These are phyloP conservation scores for Agrotis puta DNA, from an alignment of 2,888 invertebrate species.

Conservation along the genomic window DNA sequence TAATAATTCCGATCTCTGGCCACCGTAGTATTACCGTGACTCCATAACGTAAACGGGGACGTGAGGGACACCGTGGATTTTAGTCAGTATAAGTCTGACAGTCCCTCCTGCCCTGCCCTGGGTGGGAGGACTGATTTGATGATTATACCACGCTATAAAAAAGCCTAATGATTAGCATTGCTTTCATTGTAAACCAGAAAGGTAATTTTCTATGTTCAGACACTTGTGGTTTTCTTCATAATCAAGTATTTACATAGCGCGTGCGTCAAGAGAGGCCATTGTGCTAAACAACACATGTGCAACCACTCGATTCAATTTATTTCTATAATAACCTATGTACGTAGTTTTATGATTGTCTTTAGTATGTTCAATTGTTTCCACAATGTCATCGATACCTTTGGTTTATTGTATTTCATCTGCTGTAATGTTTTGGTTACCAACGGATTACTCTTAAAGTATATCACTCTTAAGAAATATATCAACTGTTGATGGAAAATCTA, in stretches of 20 bases:
- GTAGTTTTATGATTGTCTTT: slow-evolving; percentile 26
- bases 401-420: slow-evolving; percentile 7
- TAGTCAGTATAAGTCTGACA: no score
- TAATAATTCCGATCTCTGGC: no score
- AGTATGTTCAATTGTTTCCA: slow-evolving; percentile 30
- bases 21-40: no score
- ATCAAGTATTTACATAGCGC: slow-evolving; percentile 20
- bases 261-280: slow-evolving; percentile 43
- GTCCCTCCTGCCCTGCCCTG: no score
- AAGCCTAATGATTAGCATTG: no score
- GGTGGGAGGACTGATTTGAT: no score
- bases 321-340: slow-evolving; percentile 30
- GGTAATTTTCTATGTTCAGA: slow-evolving; percentile 1
- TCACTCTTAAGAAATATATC: no score
- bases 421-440: background rate
- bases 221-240: slow-evolving; percentile 6
- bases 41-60: no score
- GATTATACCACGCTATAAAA: no score
- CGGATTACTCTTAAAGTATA: background rate
- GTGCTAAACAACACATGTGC: slow-evolving; percentile 25
- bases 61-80: no score
- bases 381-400: slow-evolving; percentile 14
- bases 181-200: slow-evolving; percentile 2
- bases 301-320: slow-evolving; percentile 15
- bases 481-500: background rate